A percentile compares a stretch with the other conserved stretches of the same genome.
Evolutionary conservation across 2,113 vertebrate species (phyloP).

Genomic region (Notarius lentiginosus): DNA sequence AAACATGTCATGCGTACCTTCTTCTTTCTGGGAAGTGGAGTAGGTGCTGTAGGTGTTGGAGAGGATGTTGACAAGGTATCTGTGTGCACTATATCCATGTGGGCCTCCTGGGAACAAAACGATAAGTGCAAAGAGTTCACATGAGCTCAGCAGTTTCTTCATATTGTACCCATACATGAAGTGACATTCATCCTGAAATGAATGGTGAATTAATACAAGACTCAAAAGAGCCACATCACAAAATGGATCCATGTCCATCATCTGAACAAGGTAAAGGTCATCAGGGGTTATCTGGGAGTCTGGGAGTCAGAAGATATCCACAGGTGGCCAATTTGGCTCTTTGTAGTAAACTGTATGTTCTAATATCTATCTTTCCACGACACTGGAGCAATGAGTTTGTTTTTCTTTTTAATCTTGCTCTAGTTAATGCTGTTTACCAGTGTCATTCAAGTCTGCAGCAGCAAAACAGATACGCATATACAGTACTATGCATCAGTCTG

Average conservation of each 20-base stretch:
- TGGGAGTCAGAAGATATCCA: background rate
- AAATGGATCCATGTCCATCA: background rate
- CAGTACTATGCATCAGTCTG: background rate
- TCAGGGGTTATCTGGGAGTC: background rate
- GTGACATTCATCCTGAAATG: background rate
- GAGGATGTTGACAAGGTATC: conserved; percentile 34
- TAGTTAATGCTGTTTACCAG: background rate
- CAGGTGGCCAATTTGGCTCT: background rate
- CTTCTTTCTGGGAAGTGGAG: conserved; percentile 59
- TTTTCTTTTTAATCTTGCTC: background rate
- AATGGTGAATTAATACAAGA: background rate
- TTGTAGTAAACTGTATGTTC: conserved; percentile 2
- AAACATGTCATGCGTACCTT: conserved; percentile 54
- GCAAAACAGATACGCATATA: background rate
- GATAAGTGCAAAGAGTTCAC: conserved; percentile 35
- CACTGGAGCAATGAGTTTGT: background rate
- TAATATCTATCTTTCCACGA: background rate
- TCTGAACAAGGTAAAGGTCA: background rate
- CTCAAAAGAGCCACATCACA: background rate
- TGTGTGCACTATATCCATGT: conserved; percentile 39
- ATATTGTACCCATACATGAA: background rate
- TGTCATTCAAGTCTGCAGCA: background rate
- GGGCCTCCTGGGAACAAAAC: conserved; percentile 57
- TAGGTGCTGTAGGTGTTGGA: conserved; percentile 35
- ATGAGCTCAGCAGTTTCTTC: conserved; percentile 24